Evolutionary conservation across 2,113 vertebrate genomes (phyloP), one percentile per base, ranked within the genome.

Genomic region (Corythornis cristatus): DNA sequence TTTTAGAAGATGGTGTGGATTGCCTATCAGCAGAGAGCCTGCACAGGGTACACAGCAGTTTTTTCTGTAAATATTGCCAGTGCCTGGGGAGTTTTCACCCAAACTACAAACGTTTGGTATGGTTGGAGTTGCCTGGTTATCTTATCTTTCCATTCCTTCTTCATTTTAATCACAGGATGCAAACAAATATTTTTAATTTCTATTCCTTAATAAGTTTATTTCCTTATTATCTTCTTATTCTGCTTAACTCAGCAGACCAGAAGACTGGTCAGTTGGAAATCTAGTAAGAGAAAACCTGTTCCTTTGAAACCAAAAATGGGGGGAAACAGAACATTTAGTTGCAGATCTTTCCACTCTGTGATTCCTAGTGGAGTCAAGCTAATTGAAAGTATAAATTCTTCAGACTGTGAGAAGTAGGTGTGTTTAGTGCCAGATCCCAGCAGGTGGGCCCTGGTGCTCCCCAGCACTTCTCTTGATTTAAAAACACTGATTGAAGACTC

Each of bases 391-490:
- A 29, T 54, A 7, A 40, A 70, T 81, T 86, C 64, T 78, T 67
- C 53, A 26, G 11, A 8, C 28, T 67, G 25, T 57, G 15, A 43
- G 25, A 82, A 18, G 15, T 62, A 14, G 3, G 8, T 71, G 0
- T 56, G 29, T 74, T 78, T 84, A 66, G 42, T 90, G 65, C 51
- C 4, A 4, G 25, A 64, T 60, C 22, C 13, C 28, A 31, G 42
- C 0, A 0, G 31, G 54, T 18, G 17, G 45, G 54, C 28, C 1
- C 0, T 74, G 56, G 46, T 85, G 16, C 7, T 64, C 16, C 12
- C 7, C 10, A 56, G 66, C 2, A 1, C 45, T 86, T 83, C 35
- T 64, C 48, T 78, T 57, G 18, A 68, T 85, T 81, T 72, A 67
- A 5, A n/a, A 70, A 16, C 29, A 16, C 23, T 80, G 62, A 26